A percentile compares a stretch with the other conserved stretches of the same genome.
Evolutionary conservation across 2,797 vertebrate genomes (phyloP).

Genomic region (Acridotheres tristis): DNA sequence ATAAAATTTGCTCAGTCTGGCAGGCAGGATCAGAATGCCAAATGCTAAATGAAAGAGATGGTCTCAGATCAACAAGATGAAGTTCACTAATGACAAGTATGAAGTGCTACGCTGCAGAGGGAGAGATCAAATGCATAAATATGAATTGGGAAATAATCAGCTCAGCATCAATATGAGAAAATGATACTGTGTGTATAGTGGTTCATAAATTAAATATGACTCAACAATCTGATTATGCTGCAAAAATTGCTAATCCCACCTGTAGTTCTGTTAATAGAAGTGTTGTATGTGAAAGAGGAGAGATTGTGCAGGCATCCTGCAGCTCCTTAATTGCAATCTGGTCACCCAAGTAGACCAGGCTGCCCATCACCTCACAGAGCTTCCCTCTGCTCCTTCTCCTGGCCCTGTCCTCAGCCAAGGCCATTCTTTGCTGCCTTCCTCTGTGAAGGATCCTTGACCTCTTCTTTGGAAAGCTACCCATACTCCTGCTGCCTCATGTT

Average conservation of each 20-base stretch:
- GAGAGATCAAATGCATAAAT: slow-evolving; percentile 40
- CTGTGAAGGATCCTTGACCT: background rate
- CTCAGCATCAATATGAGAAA: slow-evolving; percentile 24
- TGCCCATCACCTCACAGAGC: background rate
- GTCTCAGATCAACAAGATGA: slow-evolving; percentile 45
- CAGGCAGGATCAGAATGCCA: slow-evolving; percentile 34
- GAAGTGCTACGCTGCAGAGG: background rate
- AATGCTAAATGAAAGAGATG: slow-evolving; percentile 31
- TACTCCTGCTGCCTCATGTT: background rate
- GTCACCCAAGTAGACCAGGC: background rate
- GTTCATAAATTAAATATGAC: slow-evolving; percentile 56
- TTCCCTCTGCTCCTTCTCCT: background rate
- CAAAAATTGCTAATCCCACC: slow-evolving; percentile 36
- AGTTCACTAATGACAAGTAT: slow-evolving; percentile 37
- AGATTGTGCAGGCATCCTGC: background rate
- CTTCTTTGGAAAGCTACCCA: background rate
- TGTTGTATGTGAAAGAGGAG: background rate
- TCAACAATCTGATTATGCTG: slow-evolving; percentile 46
- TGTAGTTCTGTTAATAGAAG: slow-evolving; percentile 8
- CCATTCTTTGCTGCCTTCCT: background rate
- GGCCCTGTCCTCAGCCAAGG: background rate
- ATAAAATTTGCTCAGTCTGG: slow-evolving; percentile 28
- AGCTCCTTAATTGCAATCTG: background rate
- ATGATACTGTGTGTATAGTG: slow-evolving; percentile 19
- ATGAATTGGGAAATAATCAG: slow-evolving; percentile 46